phyloP scores from a whole-genome alignment of 2,113 vertebrate species.

The Tychaedon coryphoeus region DNA sequence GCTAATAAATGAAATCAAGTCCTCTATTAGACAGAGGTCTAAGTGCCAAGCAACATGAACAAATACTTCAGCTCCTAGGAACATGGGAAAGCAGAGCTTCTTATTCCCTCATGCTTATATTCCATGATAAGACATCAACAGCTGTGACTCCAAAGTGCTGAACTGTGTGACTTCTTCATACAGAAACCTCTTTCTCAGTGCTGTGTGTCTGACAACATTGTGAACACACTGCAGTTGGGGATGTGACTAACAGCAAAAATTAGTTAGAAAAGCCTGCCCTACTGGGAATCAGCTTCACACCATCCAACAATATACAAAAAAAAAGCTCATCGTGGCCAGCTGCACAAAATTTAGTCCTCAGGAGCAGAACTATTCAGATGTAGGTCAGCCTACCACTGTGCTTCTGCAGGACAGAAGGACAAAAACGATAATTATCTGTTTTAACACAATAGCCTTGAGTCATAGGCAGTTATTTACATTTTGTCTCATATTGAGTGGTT shows the following conservation, averaged over 20 bases:
- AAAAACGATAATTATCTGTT: neutral
- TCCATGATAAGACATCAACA: neutral
- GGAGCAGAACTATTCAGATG: neutral
- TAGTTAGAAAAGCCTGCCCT: neutral
- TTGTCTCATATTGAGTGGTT: neutral
- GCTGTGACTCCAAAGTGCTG: neutral
- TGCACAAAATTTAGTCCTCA: neutral
- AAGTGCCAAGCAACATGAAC: neutral
- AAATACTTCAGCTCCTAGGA: neutral
- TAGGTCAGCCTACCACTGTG: neutral
- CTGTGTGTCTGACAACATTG: neutral
- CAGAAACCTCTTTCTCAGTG: neutral
- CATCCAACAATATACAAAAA: neutral
- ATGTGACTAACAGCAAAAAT: neutral
- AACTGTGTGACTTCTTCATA: neutral
- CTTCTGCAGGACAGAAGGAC: neutral
- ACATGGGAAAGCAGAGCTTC: neutral
- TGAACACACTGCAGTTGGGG: neutral
- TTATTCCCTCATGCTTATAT: neutral
- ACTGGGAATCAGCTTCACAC: neutral
- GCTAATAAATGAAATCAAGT: neutral
- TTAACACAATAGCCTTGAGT: neutral
- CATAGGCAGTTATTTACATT: neutral
- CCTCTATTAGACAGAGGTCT: neutral
- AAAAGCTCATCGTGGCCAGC: neutral